Base-by-base conservation (phyloP, 2,113 vertebrate genomes). In the Gymnocephalus cernua region DNA sequence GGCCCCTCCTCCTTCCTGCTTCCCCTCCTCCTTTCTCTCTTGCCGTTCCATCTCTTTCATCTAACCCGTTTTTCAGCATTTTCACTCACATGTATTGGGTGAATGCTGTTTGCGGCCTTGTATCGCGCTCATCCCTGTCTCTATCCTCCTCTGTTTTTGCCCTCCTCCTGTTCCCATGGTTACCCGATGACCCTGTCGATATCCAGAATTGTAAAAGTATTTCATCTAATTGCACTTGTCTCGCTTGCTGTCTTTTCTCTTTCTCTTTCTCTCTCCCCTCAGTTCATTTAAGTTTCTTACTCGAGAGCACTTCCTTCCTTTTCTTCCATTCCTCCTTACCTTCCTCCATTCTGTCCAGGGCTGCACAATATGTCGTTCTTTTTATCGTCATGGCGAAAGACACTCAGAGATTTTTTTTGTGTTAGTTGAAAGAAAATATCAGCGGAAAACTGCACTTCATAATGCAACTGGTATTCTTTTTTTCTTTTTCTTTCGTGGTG, bases 111-210 rank as follows among this genome's bases (percentile, higher is more conserved):
- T 71, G 56, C 65, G 69, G 29, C 56, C 54, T 66, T 3, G 1
- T 21, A n/a, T 48, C 51, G n/a, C 69, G 38, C 48, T 83, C 21
- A 48, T 72, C 74, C 45, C 53, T 44, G 10, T 23, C 2, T 63
- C 65, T 63, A 58, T 70, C 63, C 50, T 76, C 51, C 11, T 84
- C 63, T 82, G 21, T 35, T 74, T 41, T 66, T 21, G 16, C 72
- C 67, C 50, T 80, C 69, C 69, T 53, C 77, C 25, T 61, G 92
- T 94, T 94, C 78, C 94, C 92, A 94, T 94, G 93, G 93, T 93
- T 91, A 95, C 93, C 79, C 21, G 66, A 85, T 88, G 86, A 89
- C 92, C 85, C 74, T 77, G 61, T 86, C 63, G 14, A 84, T 88
- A 88, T 85, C 79, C 65, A n/a, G 58, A 78, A 74, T 80, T 64